phyloP scores from a whole-genome alignment of 1,140 invertebrate genomes.

The Geopemphigus sp. region DNA sequence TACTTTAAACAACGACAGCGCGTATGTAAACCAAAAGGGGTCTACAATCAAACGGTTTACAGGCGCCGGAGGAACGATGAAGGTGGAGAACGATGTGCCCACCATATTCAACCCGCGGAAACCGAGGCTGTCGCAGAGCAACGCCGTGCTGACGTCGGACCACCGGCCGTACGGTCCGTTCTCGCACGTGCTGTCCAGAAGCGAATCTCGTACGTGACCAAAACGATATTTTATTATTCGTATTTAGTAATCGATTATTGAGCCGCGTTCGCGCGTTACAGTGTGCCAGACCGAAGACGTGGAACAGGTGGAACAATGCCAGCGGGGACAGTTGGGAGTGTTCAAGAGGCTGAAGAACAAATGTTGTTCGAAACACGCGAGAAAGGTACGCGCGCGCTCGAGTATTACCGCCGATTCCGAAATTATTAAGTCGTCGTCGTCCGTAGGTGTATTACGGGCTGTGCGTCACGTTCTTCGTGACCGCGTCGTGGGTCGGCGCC shows the following conservation, averaged over 20 bases:
- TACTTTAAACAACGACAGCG: no score
- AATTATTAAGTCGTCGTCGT: neutral
- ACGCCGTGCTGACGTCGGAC: conserved; percentile 40
- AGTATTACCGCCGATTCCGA: neutral
- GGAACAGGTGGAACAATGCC: conserved; percentile 39
- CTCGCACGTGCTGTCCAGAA: conserved; percentile 36
- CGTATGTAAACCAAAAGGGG: no score
- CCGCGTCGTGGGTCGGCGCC: conserved; percentile 83
- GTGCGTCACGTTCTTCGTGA: conserved; percentile 78
- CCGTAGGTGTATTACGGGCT: conserved; percentile 80
- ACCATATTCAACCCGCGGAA: conserved; percentile 49
- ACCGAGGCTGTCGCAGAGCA: conserved; percentile 38
- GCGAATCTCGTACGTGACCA: conserved; percentile 30
- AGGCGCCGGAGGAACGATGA: conserved; percentile 27
- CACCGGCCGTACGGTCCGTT: conserved; percentile 27
- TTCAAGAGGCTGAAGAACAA: conserved; percentile 39
- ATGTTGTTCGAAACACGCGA: conserved; percentile 48
- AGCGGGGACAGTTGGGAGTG: conserved; percentile 23
- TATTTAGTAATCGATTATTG: no score
- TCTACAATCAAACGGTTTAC: no score
- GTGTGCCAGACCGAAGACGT: conserved; percentile 38
- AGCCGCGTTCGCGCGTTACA: neutral
- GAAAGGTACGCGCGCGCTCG: conserved; percentile 23
- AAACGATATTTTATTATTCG: no score
- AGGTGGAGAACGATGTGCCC: conserved; percentile 48